Evolutionary conservation across 2,113 vertebrate species (phyloP), one percentile per base, ranked within the genome.

Genomic region (Rynchops niger): DNA sequence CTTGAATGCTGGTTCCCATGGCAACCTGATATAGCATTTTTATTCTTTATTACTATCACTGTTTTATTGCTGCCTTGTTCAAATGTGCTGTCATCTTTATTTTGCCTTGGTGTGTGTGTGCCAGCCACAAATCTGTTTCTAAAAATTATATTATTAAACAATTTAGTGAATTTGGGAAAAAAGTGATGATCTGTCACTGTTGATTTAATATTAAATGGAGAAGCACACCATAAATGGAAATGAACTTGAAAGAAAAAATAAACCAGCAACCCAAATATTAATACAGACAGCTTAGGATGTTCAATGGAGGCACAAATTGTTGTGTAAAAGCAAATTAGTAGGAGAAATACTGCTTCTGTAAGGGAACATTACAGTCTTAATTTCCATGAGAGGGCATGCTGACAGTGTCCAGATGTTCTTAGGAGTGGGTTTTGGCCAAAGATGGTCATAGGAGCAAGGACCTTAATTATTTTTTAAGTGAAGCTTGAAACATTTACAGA

Each of bases 41-140:
- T 97, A 97, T 97, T 98, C 97, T 97, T 97, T 97, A 97, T 98
- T 97, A 86, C 95, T 94, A 96, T 97, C 97, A 93, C 90, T 98
- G 94, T 96, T 98, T 97, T 97, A 97, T 97, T 95, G 97, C 97
- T 96, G 95, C 96, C 97, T 97, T 90, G 90, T 94, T 97, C 97
- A 95, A 96, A 93, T 95, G 96, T 52, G 88, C 96, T 96, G 95
- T 97, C 96, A 94, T 96, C 95, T 97, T 96, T 97, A 97, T 97
- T 97, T 97, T 96, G 95, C 82, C 91, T 95, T 42, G 74, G 67
- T 19, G 79, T 83, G 80, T 34, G 77, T 38, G 62, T 50, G 88
- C 26, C 11, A 93, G 91, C 82, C 20, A 36, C 95, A 90, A 82
- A 97, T 95, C 80, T 95, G 79, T 71, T 95, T 76, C 81, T 92